A percentile compares a stretch with the other conserved stretches of the same genome.
These are phyloP conservation scores for Bibio marci DNA, from an alignment of 2,888 invertebrate species.

Conservation along the genomic window DNA sequence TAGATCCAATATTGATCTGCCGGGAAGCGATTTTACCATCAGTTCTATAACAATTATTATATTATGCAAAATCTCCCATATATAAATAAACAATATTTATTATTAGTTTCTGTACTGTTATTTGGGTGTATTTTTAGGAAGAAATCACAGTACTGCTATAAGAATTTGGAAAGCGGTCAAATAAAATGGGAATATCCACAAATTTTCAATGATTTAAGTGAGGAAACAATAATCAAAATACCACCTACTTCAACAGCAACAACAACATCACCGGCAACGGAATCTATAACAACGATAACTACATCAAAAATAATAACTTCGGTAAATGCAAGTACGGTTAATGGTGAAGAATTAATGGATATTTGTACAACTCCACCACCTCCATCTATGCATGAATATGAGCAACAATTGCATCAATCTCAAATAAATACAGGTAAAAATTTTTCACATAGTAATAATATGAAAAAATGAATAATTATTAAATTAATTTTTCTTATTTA, in stretches of 20 bases:
- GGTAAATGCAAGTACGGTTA: background rate
- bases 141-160: constrained; percentile 50
- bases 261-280: background rate
- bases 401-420: no score
- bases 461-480: no score
- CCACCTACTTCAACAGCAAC: background rate
- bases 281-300: background rate
- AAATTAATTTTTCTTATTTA: no score
- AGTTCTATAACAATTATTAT: no score
- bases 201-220: background rate
- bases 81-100: no score
- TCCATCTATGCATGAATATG: no score
- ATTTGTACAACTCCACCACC: constrained; percentile 40
- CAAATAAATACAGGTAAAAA: no score
- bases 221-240: no score
- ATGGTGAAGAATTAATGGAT: constrained; percentile 39
- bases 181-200: constrained; percentile 48
- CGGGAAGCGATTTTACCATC: no score
- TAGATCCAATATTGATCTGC: no score
- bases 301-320: background rate
- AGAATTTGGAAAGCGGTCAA: constrained; percentile 37
- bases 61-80: no score
- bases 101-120: constrained; percentile 9
- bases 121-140: constrained; percentile 33
- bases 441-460: no score